phyloP scores from a whole-genome alignment of 2,113 vertebrate genomes.

The Tachysurus vachellii region DNA sequence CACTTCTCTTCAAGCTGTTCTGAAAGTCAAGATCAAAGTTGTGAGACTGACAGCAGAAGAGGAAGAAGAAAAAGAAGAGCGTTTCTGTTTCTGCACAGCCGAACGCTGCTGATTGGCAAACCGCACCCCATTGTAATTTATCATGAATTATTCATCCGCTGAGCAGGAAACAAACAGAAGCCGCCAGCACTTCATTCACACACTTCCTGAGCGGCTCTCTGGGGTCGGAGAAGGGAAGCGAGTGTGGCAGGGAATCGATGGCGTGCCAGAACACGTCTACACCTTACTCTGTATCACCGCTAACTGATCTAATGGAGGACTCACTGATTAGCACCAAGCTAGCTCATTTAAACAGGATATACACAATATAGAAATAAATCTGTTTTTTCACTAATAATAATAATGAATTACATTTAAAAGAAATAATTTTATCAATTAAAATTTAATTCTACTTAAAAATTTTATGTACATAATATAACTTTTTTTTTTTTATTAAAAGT shows the following conservation, averaged over 20 bases:
- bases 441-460: too few species aligned
- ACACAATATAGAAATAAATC: too few species aligned
- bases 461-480: too few species aligned
- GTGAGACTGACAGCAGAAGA: constrained; percentile 8
- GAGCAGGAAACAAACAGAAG: constrained; percentile 44
- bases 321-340: not conserved
- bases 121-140: constrained; percentile 38
- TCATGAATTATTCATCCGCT: constrained; percentile 51
- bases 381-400: too few species aligned
- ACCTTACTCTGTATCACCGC: not conserved
- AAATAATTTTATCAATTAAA: too few species aligned
- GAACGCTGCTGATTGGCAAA: constrained; percentile 38
- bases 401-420: too few species aligned
- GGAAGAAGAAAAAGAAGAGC: constrained; percentile 15
- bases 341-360: not conserved
- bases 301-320: not conserved
- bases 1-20: constrained; percentile 10
- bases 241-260: constrained; percentile 26
- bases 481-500: too few species aligned
- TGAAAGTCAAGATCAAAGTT: constrained; percentile 5
- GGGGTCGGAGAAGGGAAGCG: constrained; percentile 9
- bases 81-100: constrained; percentile 13
- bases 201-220: constrained; percentile 43
- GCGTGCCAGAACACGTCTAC: not conserved
- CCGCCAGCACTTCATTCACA: constrained; percentile 42